Base-by-base conservation (phyloP, 2,113 vertebrate genomes). In the Holacanthus passer region DNA sequence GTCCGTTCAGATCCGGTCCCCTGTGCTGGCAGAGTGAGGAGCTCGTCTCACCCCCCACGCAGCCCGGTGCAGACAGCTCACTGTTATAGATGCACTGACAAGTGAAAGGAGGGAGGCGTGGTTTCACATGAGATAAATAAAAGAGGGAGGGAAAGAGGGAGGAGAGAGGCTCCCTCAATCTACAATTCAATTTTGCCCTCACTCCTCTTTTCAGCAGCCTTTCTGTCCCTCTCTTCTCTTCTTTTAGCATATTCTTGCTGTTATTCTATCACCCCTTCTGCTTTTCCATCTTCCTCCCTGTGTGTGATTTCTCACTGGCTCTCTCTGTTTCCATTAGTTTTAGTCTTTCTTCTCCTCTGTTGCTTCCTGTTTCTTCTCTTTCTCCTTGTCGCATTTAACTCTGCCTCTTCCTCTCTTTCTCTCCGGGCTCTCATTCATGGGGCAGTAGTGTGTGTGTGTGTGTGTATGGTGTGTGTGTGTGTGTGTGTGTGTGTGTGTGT, bases 61-160 rank as follows among this genome's bases (percentile, higher is more conserved):
- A 92, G 90, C 82, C 88, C 88, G 52, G 89, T 67, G 92, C 89
- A 93, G 94, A 93, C 88, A 94, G 93, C 94, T 91, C 88, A 80
- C 91, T 93, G 93, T 94, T 95, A 94, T 92, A 94, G 92, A 95
- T 93, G 92, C 92, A 88, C 89, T 87, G 91, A 93, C 92, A 94
- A 92, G 94, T 95, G 93, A 95, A 95, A 95, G 78, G 91, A 88
- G 84, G 88, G 92, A 92, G 94, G 94, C 88, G 94, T 92, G 93
- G 94, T 73, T 91, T 94, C 88, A 82, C 81, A 82, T 55, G 78
- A 84, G 88, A 92, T 94, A 93, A 95, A 95, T 94, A 93, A 93
- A 94, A 94, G 89, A 92, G 92, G 93, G 91, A 91, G 90, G 94
- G 90, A 85, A 88, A 73, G 83, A 83, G 89, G 90, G 91, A 91